Percentiles rank a stretch among this genome's conserved stretches.
phyloP scores from a whole-genome alignment of 2,797 vertebrate genomes.

The Myiothlypis coronata region DNA sequence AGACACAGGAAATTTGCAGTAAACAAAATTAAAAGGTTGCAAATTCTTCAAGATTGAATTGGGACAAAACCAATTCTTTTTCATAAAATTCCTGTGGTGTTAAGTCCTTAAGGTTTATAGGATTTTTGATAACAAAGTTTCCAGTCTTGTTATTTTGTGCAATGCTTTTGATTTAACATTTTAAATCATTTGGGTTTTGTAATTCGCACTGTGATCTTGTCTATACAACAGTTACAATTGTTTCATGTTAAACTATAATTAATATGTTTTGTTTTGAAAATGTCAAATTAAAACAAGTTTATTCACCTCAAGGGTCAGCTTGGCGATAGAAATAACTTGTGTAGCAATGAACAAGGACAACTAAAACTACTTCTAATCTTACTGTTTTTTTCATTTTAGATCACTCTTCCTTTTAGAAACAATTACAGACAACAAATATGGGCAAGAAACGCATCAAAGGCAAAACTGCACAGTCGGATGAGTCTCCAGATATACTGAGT shows the following conservation, averaged over 20 bases:
- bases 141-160: neutral
- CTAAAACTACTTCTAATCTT: neutral
- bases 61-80: neutral
- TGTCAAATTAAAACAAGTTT: neutral
- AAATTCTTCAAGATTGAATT: neutral
- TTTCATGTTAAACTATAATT: neutral
- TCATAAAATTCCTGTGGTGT: neutral
- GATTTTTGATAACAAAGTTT: neutral
- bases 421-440: conserved; percentile 70
- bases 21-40: neutral
- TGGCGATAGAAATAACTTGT: neutral
- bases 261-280: neutral
- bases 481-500: conserved; percentile 78
- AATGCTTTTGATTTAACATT: neutral
- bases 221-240: neutral
- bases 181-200: neutral
- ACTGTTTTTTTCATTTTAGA: neutral
- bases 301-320: neutral
- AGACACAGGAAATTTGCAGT: neutral
- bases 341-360: neutral
- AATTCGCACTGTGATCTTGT: neutral
- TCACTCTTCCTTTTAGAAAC: conserved; percentile 9
- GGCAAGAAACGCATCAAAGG: conserved; percentile 88
- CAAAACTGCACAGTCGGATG: conserved; percentile 72
- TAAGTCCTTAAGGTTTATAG: neutral